phyloP scores from a whole-genome alignment of 2,888 invertebrate genomes.

The Dynastes hyllus region DNA sequence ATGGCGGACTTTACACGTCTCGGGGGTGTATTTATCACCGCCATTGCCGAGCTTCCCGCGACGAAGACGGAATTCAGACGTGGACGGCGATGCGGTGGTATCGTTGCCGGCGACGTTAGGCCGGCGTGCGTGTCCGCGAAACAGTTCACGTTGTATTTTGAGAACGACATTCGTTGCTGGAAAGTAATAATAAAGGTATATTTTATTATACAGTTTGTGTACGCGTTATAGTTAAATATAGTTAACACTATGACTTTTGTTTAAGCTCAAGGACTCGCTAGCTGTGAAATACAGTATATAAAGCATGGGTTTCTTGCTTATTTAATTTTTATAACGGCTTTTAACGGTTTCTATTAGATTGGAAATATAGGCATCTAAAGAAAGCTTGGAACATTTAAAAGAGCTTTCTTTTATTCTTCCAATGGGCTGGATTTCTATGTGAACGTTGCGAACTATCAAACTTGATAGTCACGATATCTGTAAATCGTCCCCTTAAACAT shows the following conservation, averaged over 20 bases:
- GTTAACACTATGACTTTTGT: not conserved
- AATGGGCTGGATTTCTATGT: too few relatives aligned
- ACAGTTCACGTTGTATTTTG: constrained; percentile 80
- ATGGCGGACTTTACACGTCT: constrained; percentile 88
- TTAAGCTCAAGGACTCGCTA: too few relatives aligned
- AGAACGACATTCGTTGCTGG: constrained; percentile 81
- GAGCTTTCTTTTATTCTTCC: too few relatives aligned
- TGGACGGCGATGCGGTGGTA: constrained; percentile 67
- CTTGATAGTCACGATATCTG: too few relatives aligned
- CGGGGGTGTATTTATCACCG: constrained; percentile 82
- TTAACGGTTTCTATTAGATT: too few relatives aligned
- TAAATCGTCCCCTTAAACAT: too few relatives aligned
- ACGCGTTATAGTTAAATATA: not conserved
- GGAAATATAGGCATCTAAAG: too few relatives aligned
- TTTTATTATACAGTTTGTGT: not conserved
- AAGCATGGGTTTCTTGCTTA: too few relatives aligned
- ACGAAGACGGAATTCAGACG: constrained; percentile 92
- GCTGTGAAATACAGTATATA: too few relatives aligned
- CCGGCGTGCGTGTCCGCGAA: constrained; percentile 72
- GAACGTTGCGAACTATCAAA: too few relatives aligned
- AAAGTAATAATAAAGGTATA: constrained; percentile 62
- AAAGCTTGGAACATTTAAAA: too few relatives aligned
- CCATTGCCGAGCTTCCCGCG: constrained; percentile 77
- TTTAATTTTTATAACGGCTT: too few relatives aligned
- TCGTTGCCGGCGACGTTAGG: constrained; percentile 64